A percentile compares a stretch with the other conserved stretches of the same genome.
Evolutionary conservation across 2,888 invertebrate genomes (phyloP).

Genomic region (Nesidiocoris tenuis): DNA sequence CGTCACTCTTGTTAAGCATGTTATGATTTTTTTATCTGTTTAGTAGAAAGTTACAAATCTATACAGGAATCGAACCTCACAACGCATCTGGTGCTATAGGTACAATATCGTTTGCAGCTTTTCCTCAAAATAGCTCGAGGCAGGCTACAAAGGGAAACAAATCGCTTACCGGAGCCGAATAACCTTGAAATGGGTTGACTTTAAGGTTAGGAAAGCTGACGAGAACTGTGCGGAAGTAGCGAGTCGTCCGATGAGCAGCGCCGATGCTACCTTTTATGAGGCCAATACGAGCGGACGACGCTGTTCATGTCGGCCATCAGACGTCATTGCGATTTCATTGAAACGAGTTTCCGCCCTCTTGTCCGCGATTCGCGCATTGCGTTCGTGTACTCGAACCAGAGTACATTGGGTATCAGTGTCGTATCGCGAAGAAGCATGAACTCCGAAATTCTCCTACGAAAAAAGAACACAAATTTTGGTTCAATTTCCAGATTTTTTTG

Average conservation of each 20-base stretch:
- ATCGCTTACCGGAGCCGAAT: no score
- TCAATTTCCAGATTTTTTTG: no score
- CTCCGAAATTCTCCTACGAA: slow-evolving; percentile 78
- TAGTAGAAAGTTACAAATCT: no score
- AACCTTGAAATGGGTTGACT: no score
- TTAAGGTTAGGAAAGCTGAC: slow-evolving; percentile 7
- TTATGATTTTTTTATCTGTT: no score
- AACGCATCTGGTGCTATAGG: no score
- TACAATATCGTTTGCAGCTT: no score
- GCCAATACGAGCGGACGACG: slow-evolving; percentile 55
- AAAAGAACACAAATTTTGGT: slow-evolving; percentile 18
- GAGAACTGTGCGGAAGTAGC: slow-evolving; percentile 9
- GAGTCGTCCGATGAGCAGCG: slow-evolving; percentile 13
- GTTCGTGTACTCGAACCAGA: slow-evolving; percentile 92
- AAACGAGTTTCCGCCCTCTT: slow-evolving; percentile 75
- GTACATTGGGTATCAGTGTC: slow-evolving; percentile 84
- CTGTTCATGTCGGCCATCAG: slow-evolving; percentile 58
- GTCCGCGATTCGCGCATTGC: slow-evolving; percentile 79
- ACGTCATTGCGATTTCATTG: slow-evolving; percentile 81
- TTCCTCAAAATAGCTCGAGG: no score
- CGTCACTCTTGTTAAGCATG: no score
- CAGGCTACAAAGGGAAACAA: no score
- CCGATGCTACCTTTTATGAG: slow-evolving; percentile 56
- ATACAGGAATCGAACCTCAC: no score
- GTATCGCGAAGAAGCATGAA: slow-evolving; percentile 83